Conservation (phyloP, 1,140 invertebrate species). For the Platorchestia sp. region DNA sequence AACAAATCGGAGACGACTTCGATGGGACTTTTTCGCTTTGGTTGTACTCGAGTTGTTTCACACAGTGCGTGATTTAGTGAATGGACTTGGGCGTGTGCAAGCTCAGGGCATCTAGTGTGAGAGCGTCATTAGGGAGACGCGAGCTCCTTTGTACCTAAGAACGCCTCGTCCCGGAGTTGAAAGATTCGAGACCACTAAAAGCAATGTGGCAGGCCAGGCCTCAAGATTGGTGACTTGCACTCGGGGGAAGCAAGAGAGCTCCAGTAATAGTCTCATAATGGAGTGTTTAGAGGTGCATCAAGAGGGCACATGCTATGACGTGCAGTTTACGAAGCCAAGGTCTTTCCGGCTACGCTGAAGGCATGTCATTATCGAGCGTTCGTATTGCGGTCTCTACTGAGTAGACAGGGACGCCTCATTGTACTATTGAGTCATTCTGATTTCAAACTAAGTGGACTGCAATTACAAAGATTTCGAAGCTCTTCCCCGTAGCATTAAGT, state of each 20-base stretch:
- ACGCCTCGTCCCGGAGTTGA: neutral
- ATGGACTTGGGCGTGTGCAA: neutral
- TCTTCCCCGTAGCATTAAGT: neutral
- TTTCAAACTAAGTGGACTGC: constrained; percentile 3
- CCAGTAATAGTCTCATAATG: constrained; percentile 43
- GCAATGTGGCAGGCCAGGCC: constrained; percentile 7
- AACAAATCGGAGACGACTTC: neutral
- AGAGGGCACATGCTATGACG: constrained; percentile 19
- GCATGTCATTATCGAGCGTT: constrained; percentile 11
- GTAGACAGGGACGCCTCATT: constrained; percentile 5
- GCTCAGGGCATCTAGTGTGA: neutral
- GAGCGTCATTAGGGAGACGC: neutral
- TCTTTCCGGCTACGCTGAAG: neutral
- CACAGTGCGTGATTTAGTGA: neutral
- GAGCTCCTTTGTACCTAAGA: neutral
- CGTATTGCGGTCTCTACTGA: neutral
- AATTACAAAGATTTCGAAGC: neutral
- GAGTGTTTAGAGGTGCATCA: constrained; percentile 35
- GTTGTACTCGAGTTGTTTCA: neutral
- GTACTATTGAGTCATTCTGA: neutral
- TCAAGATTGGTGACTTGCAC: constrained; percentile 34
- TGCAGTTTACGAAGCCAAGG: constrained; percentile 27
- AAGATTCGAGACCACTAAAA: constrained; percentile 12
- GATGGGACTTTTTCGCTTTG: neutral
- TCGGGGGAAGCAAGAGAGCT: neutral